Conservation (phyloP, 2,797 vertebrate species). For the Sebastes glaucus region DNA sequence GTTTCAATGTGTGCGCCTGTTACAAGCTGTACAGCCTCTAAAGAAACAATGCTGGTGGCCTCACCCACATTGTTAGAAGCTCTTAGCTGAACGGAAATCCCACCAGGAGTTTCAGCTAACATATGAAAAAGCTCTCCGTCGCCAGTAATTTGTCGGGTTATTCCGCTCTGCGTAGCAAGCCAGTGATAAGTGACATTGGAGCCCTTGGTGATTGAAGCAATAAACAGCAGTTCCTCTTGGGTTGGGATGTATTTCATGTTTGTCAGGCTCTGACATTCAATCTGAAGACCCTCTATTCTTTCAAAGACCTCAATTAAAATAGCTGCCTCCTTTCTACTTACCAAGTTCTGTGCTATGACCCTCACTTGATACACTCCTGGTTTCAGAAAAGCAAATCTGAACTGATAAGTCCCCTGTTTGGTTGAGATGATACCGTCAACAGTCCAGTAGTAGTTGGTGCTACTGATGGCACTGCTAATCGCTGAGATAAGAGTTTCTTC, state of each 20-base stretch:
- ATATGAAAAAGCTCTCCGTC: slow-evolving; percentile 63
- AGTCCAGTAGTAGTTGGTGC: slow-evolving; percentile 78
- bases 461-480: slow-evolving; percentile 58
- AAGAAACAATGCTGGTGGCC: slow-evolving; percentile 37
- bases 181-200: slow-evolving; percentile 81
- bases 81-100: slow-evolving; percentile 65
- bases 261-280: slow-evolving; percentile 61
- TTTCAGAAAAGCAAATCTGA: slow-evolving; percentile 72
- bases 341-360: slow-evolving; percentile 69
- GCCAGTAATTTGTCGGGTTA: slow-evolving; percentile 9
- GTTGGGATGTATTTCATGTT: slow-evolving; percentile 72
- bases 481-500: slow-evolving; percentile 74
- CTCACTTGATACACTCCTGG: slow-evolving; percentile 75
- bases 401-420: slow-evolving; percentile 55
- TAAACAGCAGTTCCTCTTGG: slow-evolving; percentile 62
- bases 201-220: slow-evolving; percentile 70
- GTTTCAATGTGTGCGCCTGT: slow-evolving; percentile 55
- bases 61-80: slow-evolving; percentile 79
- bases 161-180: slow-evolving; percentile 52
- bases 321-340: slow-evolving; percentile 67
- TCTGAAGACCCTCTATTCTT: slow-evolving; percentile 74
- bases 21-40: slow-evolving; percentile 72
- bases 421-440: slow-evolving; percentile 56
- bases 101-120: slow-evolving; percentile 63
- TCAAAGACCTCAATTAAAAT: slow-evolving; percentile 76